Evolutionary conservation across 2,888 invertebrate genomes (phyloP).

Genomic region (Dryobotodes eremita): DNA sequence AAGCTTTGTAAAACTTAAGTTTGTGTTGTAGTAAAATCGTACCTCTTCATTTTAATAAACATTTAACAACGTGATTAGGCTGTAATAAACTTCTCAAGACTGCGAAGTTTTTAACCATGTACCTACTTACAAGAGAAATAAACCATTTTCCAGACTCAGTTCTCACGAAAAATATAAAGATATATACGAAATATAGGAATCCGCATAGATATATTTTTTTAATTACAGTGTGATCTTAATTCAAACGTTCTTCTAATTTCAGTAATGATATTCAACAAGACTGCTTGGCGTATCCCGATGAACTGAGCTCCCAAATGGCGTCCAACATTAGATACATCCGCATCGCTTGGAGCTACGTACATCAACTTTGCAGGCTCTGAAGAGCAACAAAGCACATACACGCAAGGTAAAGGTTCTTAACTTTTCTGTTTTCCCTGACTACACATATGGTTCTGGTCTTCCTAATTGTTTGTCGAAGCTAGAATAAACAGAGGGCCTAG

Average conservation of each 20-base stretch:
- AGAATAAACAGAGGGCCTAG: too few species aligned
- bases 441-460: not conserved
- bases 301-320: conserved; percentile 1
- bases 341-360: not conserved
- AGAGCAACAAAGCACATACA: not conserved
- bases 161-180: not conserved
- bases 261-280: not conserved
- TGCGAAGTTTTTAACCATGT: not conserved
- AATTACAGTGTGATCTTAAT: not conserved
- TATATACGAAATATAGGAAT: too few species aligned
- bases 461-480: not conserved
- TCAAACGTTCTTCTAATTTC: not conserved
- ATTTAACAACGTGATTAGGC: not conserved
- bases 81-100: not conserved
- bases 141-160: not conserved
- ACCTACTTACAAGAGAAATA: not conserved
- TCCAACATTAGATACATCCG: not conserved
- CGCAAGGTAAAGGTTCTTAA: too few species aligned
- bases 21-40: conserved; percentile 34
- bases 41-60: not conserved
- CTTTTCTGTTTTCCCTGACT: not conserved
- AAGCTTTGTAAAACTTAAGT: conserved; percentile 72
- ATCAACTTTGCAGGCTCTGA: not conserved
- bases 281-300: not conserved
- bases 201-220: not conserved